Base-by-base conservation (phyloP, 1,140 invertebrate genomes). In the Neodiprion lecontei region DNA sequence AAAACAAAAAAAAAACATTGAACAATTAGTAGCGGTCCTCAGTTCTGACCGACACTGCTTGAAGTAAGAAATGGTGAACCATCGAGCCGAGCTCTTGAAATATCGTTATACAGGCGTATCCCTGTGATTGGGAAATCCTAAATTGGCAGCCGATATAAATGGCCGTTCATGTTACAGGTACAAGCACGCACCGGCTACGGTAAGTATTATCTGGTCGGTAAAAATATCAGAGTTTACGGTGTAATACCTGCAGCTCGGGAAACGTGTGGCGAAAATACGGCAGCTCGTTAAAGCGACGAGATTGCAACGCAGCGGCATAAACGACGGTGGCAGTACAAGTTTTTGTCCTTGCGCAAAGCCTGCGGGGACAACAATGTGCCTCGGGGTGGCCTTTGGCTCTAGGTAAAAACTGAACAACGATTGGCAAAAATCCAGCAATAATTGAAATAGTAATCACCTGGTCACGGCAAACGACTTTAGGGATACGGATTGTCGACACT, bases 391-490 rank as follows among this genome's bases (percentile, higher is more conserved):
- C 53, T 61, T 61, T 8, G 53, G 53, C 53, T 12, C 11, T 61
- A 5, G 11, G 11, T 17, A 17, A 40, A 40, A 40, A 40, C 28
- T 40, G 28, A 40, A 40, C 28, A 40, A 40, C 53, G n/a, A 61
- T 14, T 61, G 53, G 53, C 53, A 61, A 61, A 61, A 61, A 61
- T 61, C 53, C 9, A 61, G 53, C 4, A 61, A 61, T 61, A 61
- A 61, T 61, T 61, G 53, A 61, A 61, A 61, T 61, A 61, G 53
- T 61, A 61, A 61, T 61, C 53, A 61, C 53, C 53, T 40, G 53
- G 53, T 61, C 53, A 61, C 53, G 53, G 53, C 53, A 17, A 61
- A 61, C 53, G 53, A 1, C 53, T 61, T 17, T 14, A 40, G 53
- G n/a, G 11, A 12, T 14, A 61, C 53, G 53, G 53, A 61, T 61